Conservation (phyloP, 1,140 invertebrate genomes). For the Drosophila saltans region DNA sequence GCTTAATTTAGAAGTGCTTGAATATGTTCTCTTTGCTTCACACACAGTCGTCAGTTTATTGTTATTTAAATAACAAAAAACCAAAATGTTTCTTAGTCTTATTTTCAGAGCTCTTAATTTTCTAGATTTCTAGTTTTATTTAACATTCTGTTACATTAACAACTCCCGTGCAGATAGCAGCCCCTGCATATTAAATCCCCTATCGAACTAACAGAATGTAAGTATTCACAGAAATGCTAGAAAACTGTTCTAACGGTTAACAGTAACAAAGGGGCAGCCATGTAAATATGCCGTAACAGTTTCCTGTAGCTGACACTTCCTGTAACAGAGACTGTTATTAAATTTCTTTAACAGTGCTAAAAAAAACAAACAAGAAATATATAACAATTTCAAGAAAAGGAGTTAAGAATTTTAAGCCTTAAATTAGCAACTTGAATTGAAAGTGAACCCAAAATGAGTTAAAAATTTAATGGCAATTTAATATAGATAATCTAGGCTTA, state of each 20-base stretch:
- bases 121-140: neutral
- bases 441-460: slow-evolving; percentile 6
- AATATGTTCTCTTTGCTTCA: too few relatives aligned
- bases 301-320: too few relatives aligned
- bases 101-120: neutral
- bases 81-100: neutral
- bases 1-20: too few relatives aligned
- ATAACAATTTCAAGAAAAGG: neutral
- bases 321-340: neutral
- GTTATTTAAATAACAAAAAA: too few relatives aligned
- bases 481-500: slow-evolving; percentile 6
- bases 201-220: slow-evolving; percentile 2
- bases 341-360: neutral
- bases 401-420: neutral
- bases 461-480: slow-evolving; percentile 9
- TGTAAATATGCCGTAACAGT: neutral
- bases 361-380: neutral
- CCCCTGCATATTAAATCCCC: neutral
- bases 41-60: too few relatives aligned
- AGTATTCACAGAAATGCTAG: neutral
- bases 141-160: neutral
- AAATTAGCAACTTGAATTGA: slow-evolving; percentile 1
- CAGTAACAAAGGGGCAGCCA: slow-evolving; percentile 10
- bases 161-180: neutral
- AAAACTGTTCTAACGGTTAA: slow-evolving; percentile 72